Conservation (phyloP, 2,797 vertebrate species). For the Rhodeus uyekii region DNA sequence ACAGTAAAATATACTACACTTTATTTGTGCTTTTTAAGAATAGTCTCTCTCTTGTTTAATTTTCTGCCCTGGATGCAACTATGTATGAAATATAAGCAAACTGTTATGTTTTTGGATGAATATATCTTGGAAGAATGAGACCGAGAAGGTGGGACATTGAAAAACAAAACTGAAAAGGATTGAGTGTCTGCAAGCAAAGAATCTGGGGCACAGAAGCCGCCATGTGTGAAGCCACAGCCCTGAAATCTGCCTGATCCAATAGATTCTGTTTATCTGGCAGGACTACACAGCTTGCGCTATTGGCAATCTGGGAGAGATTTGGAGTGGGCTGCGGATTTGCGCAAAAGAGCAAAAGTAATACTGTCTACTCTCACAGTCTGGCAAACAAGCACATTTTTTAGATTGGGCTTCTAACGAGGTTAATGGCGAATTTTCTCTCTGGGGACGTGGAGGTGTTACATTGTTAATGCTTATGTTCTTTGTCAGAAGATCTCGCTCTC, state of each 20-base stretch:
- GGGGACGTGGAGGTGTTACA: slow-evolving; percentile 58
- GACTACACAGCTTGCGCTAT: slow-evolving; percentile 65
- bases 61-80: background rate
- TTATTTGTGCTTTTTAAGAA: background rate
- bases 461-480: slow-evolving; percentile 59
- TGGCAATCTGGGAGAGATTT: slow-evolving; percentile 81
- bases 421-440: slow-evolving; percentile 71
- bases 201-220: slow-evolving; percentile 76
- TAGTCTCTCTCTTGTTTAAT: background rate
- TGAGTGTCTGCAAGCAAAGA: slow-evolving; percentile 52
- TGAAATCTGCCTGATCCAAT: slow-evolving; percentile 81
- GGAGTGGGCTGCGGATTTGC: slow-evolving; percentile 74
- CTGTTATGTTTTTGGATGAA: background rate
- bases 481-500: slow-evolving; percentile 51
- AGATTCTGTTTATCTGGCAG: slow-evolving; percentile 82
- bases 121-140: background rate
- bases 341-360: slow-evolving; percentile 73
- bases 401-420: slow-evolving; percentile 73
- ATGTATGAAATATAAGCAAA: slow-evolving; percentile 6
- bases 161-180: slow-evolving; percentile 62
- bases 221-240: slow-evolving; percentile 77
- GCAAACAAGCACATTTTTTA: slow-evolving; percentile 66
- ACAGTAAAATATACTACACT: background rate
- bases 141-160: slow-evolving; percentile 36
- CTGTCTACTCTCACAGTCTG: slow-evolving; percentile 75